A percentile compares a stretch with the other conserved stretches of the same genome.
phyloP scores from a whole-genome alignment of 2,888 invertebrate genomes.

The Nemurella pictetii region DNA sequence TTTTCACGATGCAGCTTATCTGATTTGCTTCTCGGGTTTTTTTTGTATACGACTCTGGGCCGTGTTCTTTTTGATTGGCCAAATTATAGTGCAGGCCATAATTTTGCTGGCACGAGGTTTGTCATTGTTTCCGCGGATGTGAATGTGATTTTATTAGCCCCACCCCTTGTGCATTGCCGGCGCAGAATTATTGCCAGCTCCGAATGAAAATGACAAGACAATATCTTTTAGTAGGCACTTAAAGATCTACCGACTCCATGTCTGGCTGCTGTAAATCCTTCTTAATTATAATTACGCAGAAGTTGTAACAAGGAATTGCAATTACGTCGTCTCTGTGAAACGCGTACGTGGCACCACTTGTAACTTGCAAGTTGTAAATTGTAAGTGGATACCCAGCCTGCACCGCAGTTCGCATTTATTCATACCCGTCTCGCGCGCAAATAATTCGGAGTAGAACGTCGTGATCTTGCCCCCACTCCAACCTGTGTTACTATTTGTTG shows the following conservation, averaged over 20 bases:
- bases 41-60: no score
- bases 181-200: neutral
- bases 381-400: neutral
- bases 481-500: neutral
- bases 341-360: neutral
- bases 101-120: neutral
- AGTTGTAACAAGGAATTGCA: conserved; percentile 20
- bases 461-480: neutral
- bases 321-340: neutral
- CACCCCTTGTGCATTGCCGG: neutral
- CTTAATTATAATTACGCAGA: conserved; percentile 21
- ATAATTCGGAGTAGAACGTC: neutral
- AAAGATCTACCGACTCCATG: neutral
- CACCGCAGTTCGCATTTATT: neutral
- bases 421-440: neutral
- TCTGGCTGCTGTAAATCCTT: conserved; percentile 13
- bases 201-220: neutral
- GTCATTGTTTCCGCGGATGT: neutral
- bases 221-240: neutral
- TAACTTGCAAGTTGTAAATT: no score
- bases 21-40: neutral
- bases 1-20: neutral
- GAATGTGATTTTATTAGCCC: neutral
- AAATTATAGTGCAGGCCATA: neutral
- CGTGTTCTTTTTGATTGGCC: neutral